phyloP scores from a whole-genome alignment of 2,797 vertebrate species.

The Coluber constrictor region DNA sequence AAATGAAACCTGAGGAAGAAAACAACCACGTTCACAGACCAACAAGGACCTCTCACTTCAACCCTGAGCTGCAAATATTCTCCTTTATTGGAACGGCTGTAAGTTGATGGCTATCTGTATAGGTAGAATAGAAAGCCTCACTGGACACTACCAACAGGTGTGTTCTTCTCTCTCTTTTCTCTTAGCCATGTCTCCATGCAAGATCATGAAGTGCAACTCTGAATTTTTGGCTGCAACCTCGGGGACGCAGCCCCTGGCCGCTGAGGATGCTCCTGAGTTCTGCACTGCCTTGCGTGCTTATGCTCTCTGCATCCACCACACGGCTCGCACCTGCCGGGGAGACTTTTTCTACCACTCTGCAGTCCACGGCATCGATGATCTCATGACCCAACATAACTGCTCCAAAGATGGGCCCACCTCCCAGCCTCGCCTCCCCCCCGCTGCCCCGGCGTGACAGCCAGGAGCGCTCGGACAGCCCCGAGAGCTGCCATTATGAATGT shows the following conservation, averaged over 20 bases:
- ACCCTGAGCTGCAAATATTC: no score
- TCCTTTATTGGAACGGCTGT: no score
- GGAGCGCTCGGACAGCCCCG: conserved; percentile 86
- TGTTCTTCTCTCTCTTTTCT: neutral
- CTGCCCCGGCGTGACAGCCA: conserved; percentile 81
- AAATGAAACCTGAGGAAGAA: no score
- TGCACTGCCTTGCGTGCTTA: conserved; percentile 89
- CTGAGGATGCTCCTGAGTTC: conserved; percentile 82
- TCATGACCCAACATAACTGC: conserved; percentile 98
- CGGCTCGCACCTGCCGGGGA: conserved; percentile 90
- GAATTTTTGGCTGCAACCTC: conserved; percentile 91
- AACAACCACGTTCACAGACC: no score
- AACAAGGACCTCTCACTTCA: no score
- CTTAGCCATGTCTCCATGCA: conserved; percentile 88
- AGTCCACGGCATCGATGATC: conserved; percentile 96
- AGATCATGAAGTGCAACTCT: conserved; percentile 97
- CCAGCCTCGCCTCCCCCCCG: conserved; percentile 76
- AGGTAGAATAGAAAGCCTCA: neutral
- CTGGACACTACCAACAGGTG: neutral
- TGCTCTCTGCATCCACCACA: conserved; percentile 90
- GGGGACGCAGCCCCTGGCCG: conserved; percentile 71
- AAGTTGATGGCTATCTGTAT: no score
- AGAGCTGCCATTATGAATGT: conserved; percentile 92
- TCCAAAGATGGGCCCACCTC: conserved; percentile 91
- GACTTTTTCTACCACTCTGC: conserved; percentile 96